Conservation (phyloP, 2,113 vertebrate species). For the Guaruba guarouba region DNA sequence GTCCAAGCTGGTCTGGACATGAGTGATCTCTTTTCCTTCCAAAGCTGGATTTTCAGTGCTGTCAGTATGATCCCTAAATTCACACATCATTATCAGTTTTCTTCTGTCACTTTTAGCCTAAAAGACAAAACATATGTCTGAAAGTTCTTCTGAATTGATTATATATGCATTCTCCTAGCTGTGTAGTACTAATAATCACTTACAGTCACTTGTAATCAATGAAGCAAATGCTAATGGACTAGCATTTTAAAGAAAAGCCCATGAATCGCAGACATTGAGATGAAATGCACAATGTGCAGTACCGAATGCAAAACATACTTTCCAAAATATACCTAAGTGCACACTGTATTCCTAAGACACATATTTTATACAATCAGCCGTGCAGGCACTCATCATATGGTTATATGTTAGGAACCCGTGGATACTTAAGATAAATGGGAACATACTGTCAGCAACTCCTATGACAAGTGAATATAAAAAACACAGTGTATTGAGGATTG, state of each 20-base stretch:
- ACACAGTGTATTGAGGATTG: background rate
- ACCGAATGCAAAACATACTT: background rate
- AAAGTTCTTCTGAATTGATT: background rate
- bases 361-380: background rate
- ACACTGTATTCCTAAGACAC: background rate
- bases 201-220: background rate
- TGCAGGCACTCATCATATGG: background rate
- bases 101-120: background rate
- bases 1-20: background rate
- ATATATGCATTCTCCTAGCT: background rate
- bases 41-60: background rate
- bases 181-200: background rate
- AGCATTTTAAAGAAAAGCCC: background rate
- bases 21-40: background rate
- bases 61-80: background rate
- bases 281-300: background rate
- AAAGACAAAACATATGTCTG: background rate
- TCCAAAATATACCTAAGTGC: background rate
- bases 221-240: background rate
- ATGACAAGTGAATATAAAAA: background rate
- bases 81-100: background rate
- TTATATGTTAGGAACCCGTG: background rate
- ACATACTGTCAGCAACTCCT: background rate
- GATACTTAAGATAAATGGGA: background rate
- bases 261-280: background rate